These are phyloP conservation scores for Pseudanteris insignis DNA, from an alignment of 2,888 invertebrate genomes.

Conservation along the genomic window DNA sequence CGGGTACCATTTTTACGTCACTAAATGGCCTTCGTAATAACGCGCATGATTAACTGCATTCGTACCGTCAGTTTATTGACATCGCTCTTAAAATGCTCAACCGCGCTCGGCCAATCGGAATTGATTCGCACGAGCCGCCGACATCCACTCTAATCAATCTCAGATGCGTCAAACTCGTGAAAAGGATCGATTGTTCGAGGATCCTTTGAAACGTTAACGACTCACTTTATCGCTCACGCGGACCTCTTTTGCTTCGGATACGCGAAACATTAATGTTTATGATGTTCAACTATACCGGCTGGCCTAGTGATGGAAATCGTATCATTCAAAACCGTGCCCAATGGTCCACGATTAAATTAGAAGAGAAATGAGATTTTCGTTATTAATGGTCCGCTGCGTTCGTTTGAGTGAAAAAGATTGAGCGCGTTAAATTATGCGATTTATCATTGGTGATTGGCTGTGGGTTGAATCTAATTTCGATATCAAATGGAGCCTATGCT, in stretches of 20 bases:
- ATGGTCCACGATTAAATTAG: slow-evolving; percentile 5
- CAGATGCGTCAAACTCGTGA: slow-evolving; percentile 31
- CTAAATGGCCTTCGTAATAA: slow-evolving; percentile 42
- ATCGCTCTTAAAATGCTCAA: slow-evolving; percentile 48
- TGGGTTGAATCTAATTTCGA: too few species aligned
- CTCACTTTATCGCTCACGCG: slow-evolving; percentile 16
- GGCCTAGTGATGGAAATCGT: slow-evolving; percentile 7
- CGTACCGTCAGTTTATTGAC: slow-evolving; percentile 52
- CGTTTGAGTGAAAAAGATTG: slow-evolving; percentile 1
- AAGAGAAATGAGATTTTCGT: slow-evolving; percentile 12
- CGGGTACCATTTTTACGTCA: slow-evolving; percentile 21
- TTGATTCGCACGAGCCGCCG: slow-evolving; percentile 48
- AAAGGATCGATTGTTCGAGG: slow-evolving; percentile 27
- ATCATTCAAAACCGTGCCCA: neutral
- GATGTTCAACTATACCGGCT: slow-evolving; percentile 12
- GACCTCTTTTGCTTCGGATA: slow-evolving; percentile 5
- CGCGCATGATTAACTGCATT: slow-evolving; percentile 55
- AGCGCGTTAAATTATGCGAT: too few species aligned
- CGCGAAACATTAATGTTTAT: slow-evolving; percentile 17
- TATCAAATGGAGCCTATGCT: too few species aligned
- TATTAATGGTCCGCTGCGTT: slow-evolving; percentile 3
- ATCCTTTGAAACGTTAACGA: slow-evolving; percentile 24
- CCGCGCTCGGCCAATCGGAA: slow-evolving; percentile 50
- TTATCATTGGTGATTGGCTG: too few species aligned
- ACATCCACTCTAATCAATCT: slow-evolving; percentile 43